phyloP scores from a whole-genome alignment of 2,113 vertebrate genomes.

The Polypterus bichir region DNA sequence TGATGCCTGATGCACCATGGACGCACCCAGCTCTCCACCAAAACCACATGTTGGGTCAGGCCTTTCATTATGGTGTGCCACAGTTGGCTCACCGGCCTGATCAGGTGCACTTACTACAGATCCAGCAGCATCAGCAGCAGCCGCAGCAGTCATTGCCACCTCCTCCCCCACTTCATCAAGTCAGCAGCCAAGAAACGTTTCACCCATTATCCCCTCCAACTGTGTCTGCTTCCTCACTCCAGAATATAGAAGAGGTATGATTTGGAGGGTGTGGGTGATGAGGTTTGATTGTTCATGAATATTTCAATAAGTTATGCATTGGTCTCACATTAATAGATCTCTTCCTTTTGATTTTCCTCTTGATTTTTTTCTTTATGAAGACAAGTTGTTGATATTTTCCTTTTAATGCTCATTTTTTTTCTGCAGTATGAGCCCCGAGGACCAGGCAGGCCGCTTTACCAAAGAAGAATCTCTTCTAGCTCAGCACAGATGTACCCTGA shows the following conservation, averaged over 20 bases:
- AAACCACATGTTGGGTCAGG: slow-evolving; percentile 71
- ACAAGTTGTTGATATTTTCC: background rate
- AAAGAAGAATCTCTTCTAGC: slow-evolving; percentile 92
- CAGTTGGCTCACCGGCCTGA: slow-evolving; percentile 76
- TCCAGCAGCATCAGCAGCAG: slow-evolving; percentile 70
- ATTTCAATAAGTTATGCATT: no score
- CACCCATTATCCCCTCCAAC: slow-evolving; percentile 73
- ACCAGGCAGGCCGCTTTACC: slow-evolving; percentile 95
- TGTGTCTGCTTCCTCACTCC: slow-evolving; percentile 79
- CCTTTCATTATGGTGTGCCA: slow-evolving; percentile 81
- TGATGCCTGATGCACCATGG: slow-evolving; percentile 87
- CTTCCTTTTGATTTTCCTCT: no score
- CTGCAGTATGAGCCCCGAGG: slow-evolving; percentile 92
- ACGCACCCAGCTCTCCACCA: slow-evolving; percentile 73
- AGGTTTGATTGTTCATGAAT: no score
- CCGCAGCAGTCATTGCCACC: slow-evolving; percentile 28
- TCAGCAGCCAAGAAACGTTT: slow-evolving; percentile 73
- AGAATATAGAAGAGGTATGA: slow-evolving; percentile 89
- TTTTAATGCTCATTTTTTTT: slow-evolving; percentile 13
- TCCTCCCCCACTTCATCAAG: slow-evolving; percentile 40
- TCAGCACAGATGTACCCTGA: slow-evolving; percentile 73
- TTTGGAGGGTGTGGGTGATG: background rate
- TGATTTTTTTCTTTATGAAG: no score
- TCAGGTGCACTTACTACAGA: slow-evolving; percentile 82
- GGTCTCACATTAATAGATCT: no score